A percentile compares a stretch with the other conserved stretches of the same genome.
phyloP scores from a whole-genome alignment of 2,113 vertebrate genomes.

The Alligator mississippiensis region DNA sequence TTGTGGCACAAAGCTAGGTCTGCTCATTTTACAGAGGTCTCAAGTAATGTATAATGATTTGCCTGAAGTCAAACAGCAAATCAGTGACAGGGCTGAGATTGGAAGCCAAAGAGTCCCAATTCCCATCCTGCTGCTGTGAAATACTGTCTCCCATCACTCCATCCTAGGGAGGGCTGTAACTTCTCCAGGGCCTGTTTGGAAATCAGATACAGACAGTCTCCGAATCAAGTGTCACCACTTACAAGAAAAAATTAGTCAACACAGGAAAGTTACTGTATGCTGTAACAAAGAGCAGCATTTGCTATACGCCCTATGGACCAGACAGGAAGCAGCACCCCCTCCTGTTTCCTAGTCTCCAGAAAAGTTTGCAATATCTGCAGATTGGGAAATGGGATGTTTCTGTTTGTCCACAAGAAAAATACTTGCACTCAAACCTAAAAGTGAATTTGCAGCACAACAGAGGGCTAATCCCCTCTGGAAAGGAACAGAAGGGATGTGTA shows the following conservation, averaged over 20 bases:
- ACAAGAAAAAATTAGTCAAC: neutral
- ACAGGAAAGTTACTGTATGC: neutral
- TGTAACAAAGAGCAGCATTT: accelerated
- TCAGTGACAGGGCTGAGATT: neutral
- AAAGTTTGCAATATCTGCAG: neutral
- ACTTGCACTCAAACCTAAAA: accelerated
- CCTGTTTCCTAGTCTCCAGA: neutral
- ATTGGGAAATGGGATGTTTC: neutral
- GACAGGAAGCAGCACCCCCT: neutral
- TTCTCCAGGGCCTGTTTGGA: accelerated
- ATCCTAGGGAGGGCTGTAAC: neutral
- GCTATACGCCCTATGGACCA: neutral
- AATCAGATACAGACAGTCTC: accelerated
- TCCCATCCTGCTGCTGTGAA: neutral
- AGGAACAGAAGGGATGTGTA: accelerated
- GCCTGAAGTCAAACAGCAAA: accelerated
- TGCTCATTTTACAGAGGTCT: accelerated
- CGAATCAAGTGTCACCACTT: accelerated
- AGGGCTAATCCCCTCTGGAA: neutral
- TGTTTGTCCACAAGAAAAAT: accelerated
- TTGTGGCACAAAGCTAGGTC: accelerated
- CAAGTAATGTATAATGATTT: neutral
- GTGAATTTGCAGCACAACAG: accelerated
- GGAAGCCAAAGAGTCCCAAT: neutral
- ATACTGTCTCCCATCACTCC: neutral